Base-by-base conservation (phyloP, 2,888 invertebrate species). In the Melanargia galathea region DNA sequence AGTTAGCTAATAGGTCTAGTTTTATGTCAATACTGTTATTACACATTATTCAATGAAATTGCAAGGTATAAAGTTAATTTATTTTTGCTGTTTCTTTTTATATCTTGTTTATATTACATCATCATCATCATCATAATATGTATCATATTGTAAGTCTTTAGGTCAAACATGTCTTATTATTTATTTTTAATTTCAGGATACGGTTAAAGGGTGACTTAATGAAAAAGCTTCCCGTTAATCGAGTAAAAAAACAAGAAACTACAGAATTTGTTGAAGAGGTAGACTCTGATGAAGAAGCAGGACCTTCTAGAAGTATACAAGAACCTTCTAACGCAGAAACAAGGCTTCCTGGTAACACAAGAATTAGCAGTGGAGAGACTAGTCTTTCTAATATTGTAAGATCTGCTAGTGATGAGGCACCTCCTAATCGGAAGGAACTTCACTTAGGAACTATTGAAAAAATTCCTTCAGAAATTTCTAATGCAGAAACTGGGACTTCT, bases 181-280 rank as follows among this genome's bases (percentile, higher is more conserved):
- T 40, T 40, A 3, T 38, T 45, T 45, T 64, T 65, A 26, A 13
- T 80, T 75, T 3, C 79, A 90, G 90, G 66, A 84, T 92, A 74
- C 85, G 87, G 70, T 73, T 92, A 68, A 92, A 93, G 84, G 84
- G 92, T n/a, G 86, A 89, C 22, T n/a, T 35, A 64, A 60, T 75
- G 1, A 78, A 90, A 62, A 83, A 78, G 58, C 76, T 77, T 43
- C 75, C 79, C 0, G 65, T 78, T 40, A 77, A 66, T 63, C 71
- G 76, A 71, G 73, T 75, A 48, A 66, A 64, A 0, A 81, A 79
- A 49, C 71, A 78, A 70, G 78, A 83, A 57, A 87, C 91, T 62
- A 76, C 82, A 20, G 92, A 92, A 70, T 92, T 92, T 63, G 91
- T 92, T 0, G 92, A 93, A 79, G 92, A 93, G 75, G 78, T 92